Base-by-base conservation (phyloP, 2,797 vertebrate genomes). In the Synaphobranchus kaupii region DNA sequence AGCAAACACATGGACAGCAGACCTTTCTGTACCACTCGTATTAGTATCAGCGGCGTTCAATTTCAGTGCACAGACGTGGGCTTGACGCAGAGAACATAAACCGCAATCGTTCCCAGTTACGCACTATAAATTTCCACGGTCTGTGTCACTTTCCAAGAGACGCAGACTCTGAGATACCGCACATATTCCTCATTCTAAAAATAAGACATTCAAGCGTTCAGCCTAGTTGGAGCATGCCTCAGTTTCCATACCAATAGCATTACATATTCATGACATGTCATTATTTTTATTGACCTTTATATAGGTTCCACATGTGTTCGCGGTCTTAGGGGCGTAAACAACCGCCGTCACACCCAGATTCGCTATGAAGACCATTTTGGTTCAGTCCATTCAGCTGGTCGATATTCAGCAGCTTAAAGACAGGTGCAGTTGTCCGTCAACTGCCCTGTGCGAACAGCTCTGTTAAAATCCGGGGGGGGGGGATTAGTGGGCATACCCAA, bases 371-470 rank as follows among this genome's bases (percentile, higher is more conserved):
- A 73, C 68, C 31, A 9, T 68, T 68, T 68, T 31, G 28, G 34
- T 15, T 47, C 73, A 44, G 73, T 90, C 85, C 83, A 89, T 50
- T 81, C 85, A 85, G 63, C 56, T 85, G 89, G 87, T 83, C 90
- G 91, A 90, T 82, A 4, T 88, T 90, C n/a, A 68, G 58, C 85
- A 73, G 48, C 88, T 66, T 87, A 89, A 90, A 58, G 93, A 94
- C 95, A 96, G 95, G 94, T 96, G 94, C 88, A 90, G 88, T 90
- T 89, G 90, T 89, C 92, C 86, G 81, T 48, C 39, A 86, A 87
- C 47, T 88, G 0, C 0, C 56, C 88, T 73, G 66, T n/a, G 90
- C 94, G 90, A 81, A 89, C 0, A 80, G 54, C 83, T 60, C 89
- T 7, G 47, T 25, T 68, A 28, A 84, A 86, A 89, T 87, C 48